phyloP scores from a whole-genome alignment of 2,888 invertebrate genomes.

The Eristalis intricaria region DNA sequence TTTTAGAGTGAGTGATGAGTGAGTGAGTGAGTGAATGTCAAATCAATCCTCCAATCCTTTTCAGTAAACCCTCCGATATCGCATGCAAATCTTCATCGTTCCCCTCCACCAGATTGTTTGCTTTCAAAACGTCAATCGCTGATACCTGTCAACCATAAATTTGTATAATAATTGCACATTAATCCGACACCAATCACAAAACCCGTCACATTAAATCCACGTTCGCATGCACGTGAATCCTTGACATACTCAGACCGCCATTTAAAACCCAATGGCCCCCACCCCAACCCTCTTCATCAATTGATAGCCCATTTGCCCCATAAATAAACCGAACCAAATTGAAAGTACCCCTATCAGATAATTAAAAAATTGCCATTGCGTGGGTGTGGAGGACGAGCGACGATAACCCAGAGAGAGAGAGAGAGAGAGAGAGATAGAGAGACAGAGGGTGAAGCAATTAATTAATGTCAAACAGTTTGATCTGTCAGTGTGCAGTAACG shows the following conservation, averaged over 20 bases:
- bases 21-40: too few species aligned
- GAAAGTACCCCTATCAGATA: neutral
- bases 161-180: neutral
- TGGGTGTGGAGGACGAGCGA: neutral
- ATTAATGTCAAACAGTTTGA: constrained; percentile 30
- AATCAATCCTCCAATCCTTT: too few species aligned
- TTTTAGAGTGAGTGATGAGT: too few species aligned
- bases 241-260: neutral
- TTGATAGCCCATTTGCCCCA: neutral
- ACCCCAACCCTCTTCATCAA: neutral
- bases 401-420: too few species aligned
- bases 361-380: neutral
- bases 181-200: neutral
- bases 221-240: neutral
- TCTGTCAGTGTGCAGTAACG: constrained; percentile 6
- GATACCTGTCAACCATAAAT: neutral
- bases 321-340: neutral
- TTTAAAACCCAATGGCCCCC: neutral
- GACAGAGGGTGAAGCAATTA: neutral
- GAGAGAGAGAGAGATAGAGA: too few species aligned
- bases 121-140: neutral
- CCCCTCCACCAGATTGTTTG: neutral
- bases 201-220: neutral
- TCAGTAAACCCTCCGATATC: too few species aligned
- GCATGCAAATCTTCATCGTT: too few species aligned